These are phyloP conservation scores for Rhopalosiphum maidis DNA, from an alignment of 1,140 invertebrate species.

Conservation along the genomic window DNA sequence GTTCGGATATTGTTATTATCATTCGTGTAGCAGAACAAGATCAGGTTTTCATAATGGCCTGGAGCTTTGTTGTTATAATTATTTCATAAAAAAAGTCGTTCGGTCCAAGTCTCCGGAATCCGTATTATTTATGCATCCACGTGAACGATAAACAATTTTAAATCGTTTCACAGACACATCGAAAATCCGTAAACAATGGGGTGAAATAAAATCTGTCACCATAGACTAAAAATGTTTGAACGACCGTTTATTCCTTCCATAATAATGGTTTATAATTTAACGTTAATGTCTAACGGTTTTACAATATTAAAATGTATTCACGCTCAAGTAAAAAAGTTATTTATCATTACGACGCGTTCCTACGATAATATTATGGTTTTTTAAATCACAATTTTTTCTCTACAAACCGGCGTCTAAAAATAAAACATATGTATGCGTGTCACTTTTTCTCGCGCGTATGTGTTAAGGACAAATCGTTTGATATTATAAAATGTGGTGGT, in stretches of 20 bases:
- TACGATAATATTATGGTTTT: neutral
- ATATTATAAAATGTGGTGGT: neutral
- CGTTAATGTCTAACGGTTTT: neutral
- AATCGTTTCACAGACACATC: neutral
- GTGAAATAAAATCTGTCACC: neutral
- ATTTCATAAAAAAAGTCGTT: neutral
- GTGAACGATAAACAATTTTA: too few species aligned
- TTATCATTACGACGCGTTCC: neutral
- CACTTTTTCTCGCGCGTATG: neutral
- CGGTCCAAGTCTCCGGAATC: neutral
- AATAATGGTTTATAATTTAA: neutral
- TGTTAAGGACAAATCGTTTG: neutral
- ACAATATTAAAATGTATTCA: neutral
- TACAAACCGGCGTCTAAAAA: neutral
- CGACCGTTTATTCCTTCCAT: neutral
- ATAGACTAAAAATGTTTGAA: neutral
- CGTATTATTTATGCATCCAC: too few species aligned
- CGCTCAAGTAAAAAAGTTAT: neutral
- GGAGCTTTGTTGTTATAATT: neutral
- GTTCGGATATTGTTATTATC: neutral
- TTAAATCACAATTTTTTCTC: neutral
- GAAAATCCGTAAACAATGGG: neutral
- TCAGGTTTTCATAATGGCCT: slow-evolving; percentile 11
- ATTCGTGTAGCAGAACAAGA: neutral
- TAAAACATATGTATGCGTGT: neutral